Base-by-base conservation (phyloP, 2,113 vertebrate species). In the Cinclus mexicanus region DNA sequence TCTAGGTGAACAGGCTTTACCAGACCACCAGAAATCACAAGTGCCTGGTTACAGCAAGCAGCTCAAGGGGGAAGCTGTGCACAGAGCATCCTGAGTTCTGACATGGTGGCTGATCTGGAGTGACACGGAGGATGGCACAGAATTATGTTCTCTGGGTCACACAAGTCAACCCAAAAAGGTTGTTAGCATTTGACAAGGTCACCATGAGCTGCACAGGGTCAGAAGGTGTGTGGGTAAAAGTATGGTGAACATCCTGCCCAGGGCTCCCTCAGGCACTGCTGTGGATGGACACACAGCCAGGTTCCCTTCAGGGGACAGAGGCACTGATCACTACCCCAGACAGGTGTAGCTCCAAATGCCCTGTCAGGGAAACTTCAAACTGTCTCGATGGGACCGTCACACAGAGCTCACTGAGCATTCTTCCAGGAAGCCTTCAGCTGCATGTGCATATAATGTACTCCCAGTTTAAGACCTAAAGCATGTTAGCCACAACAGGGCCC, bases 211-310 rank as follows among this genome's bases (percentile, higher is more conserved):
- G 63, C 55, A n/a, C n/a, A 56, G 35, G 41, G 19, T 50, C 1
- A 1, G 85, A 61, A 79, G 49, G 50, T 8, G 2, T 1, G 0
- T 1, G 9, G 52, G 18, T 60, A 68, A 52, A 19, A 7, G 20
- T 6, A 10, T 0, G 2, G 65, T 47, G 75, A 61, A 12, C 0
- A 0, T 59, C 35, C 47, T 55, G 50, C n/a, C 31, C 82, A 50
- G 39, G 42, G 74, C 5, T 89, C 25, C 28, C 49, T 74, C 68
- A 67, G 75, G 72, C 42, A 42, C 71, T 50, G 50, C 78, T 49
- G 39, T 13, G 2, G 46, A 68, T 5, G 8, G 59, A 64, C 1
- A 6, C 33, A 74, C 5, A 2, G 35, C 35, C 44, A 13, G 9
- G 53, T 52, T 65, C 46, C 76, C 86, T 76, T 53, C 33, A 22